Conservation (phyloP, 2,888 invertebrate genomes). For the Erebia ligea region DNA sequence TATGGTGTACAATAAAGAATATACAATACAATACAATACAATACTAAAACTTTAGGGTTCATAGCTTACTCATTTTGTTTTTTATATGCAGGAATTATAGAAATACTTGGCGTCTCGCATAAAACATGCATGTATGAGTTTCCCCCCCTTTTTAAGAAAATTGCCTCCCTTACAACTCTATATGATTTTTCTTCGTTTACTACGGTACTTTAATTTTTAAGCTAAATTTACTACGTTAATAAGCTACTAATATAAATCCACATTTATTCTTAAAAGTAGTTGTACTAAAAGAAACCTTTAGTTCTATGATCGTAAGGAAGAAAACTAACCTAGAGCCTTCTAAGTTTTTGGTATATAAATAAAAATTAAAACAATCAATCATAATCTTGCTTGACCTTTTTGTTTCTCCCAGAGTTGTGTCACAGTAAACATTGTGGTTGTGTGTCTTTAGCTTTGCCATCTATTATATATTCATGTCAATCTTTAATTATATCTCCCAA, state of each 20-base stretch:
- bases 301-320: no score
- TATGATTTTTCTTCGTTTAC: slow-evolving; percentile 82
- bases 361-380: no score
- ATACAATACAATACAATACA: no score
- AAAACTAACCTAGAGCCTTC: not conserved
- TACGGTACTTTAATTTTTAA: slow-evolving; percentile 81
- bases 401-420: not conserved
- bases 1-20: no score
- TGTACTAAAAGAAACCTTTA: not conserved
- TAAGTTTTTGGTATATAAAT: no score
- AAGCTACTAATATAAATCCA: slow-evolving; percentile 76
- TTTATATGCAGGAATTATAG: no score
- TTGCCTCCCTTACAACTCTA: slow-evolving; percentile 67
- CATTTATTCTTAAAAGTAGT: slow-evolving; percentile 55
- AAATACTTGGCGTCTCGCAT: not conserved
- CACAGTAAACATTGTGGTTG: no score
- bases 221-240: slow-evolving; percentile 78
- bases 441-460: not conserved
- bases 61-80: no score
- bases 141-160: slow-evolving; percentile 58
- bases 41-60: no score
- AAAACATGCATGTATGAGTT: not conserved
- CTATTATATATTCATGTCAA: not conserved
- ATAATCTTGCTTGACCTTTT: no score
- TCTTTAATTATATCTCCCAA: not conserved